Conservation (phyloP, 2,113 vertebrate species). For the Muntiacus reevesi region DNA sequence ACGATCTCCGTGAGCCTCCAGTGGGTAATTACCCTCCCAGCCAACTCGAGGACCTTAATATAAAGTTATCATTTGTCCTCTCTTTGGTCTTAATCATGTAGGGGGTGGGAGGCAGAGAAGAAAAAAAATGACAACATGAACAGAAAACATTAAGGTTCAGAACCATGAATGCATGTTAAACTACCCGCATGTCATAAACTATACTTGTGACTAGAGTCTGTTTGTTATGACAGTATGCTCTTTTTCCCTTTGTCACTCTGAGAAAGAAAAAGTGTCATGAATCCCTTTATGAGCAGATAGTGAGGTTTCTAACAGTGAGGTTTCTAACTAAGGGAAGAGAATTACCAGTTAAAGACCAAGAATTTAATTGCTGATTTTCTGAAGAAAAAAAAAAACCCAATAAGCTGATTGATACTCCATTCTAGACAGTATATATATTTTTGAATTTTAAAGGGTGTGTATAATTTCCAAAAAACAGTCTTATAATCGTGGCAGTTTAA, state of each 20-base stretch:
- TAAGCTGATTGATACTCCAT: background rate
- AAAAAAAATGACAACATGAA: slow-evolving; percentile 31
- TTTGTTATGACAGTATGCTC: background rate
- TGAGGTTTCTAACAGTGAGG: slow-evolving; percentile 27
- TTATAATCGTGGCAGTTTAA: background rate
- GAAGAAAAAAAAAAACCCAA: background rate
- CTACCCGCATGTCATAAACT: background rate
- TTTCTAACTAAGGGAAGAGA: slow-evolving; percentile 41
- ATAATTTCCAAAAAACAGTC: background rate
- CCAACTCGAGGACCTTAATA: slow-evolving; percentile 54
- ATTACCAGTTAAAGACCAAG: background rate
- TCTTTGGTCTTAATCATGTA: slow-evolving; percentile 59
- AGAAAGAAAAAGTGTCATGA: slow-evolving; percentile 30
- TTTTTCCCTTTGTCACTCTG: background rate
- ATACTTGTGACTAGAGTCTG: background rate
- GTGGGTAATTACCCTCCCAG: slow-evolving; percentile 36
- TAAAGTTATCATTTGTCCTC: slow-evolving; percentile 53
- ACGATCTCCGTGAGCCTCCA: background rate
- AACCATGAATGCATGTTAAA: slow-evolving; percentile 38
- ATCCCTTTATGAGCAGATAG: background rate
- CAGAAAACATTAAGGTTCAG: slow-evolving; percentile 43
- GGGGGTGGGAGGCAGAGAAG: background rate
- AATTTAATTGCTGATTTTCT: background rate
- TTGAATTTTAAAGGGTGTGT: background rate
- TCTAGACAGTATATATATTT: background rate